Conservation (phyloP, 2,888 invertebrate species). For the Troilus luridus region DNA sequence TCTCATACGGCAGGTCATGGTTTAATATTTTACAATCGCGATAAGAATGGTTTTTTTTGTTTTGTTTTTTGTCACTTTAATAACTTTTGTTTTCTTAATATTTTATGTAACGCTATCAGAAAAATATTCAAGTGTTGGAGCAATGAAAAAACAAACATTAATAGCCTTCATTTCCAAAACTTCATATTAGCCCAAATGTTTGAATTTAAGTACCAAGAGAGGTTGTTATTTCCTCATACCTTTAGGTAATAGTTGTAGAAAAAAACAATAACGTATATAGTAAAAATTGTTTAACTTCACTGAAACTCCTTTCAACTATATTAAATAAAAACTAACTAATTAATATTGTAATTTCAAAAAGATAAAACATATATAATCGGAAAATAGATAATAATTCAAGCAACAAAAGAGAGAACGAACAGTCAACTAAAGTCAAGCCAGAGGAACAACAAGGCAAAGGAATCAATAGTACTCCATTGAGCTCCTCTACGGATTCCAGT, state of each 20-base stretch:
- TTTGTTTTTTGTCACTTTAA: neutral
- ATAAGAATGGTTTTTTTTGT: conserved; percentile 7
- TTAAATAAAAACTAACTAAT: too few species aligned
- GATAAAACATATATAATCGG: too few species aligned
- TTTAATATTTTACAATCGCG: conserved; percentile 12
- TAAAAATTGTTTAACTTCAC: too few species aligned
- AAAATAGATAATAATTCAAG: too few species aligned
- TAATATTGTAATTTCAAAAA: too few species aligned
- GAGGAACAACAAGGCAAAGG: neutral
- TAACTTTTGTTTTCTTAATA: neutral
- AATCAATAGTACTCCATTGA: conserved; percentile 5
- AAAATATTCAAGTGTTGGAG: neutral
- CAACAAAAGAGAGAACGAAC: neutral
- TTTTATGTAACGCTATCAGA: neutral
- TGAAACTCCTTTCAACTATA: too few species aligned
- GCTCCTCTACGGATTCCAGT: neutral
- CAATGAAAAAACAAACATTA: neutral
- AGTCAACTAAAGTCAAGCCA: neutral
- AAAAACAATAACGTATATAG: too few species aligned
- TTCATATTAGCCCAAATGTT: neutral
- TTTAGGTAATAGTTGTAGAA: too few species aligned
- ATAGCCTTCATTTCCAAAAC: too few species aligned
- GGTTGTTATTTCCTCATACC: too few species aligned
- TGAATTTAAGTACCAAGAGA: neutral
- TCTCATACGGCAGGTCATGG: conserved; percentile 38